Base-by-base conservation (phyloP, 92 coral and sea anemone genomes). In the Phymanthus crucifer region DNA sequence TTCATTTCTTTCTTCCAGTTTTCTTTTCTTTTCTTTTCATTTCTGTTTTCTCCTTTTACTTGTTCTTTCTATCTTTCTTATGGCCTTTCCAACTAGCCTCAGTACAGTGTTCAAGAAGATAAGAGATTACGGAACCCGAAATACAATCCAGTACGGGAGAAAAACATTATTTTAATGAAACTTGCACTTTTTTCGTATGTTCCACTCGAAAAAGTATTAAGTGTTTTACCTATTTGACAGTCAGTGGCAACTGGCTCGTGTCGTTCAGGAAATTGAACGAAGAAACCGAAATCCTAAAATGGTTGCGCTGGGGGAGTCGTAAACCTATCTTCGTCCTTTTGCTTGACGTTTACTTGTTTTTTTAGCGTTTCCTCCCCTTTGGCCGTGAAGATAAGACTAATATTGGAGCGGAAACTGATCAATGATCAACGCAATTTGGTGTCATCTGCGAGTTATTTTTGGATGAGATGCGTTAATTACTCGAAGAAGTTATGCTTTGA, bases 381-480 rank as follows among this genome's bases (percentile, higher is more conserved):
- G 68, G 68, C 11, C 68, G 8, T 61, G 29, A 61, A 61, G 68
- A 61, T 61, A 29, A 61, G 34, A 29, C 14, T 26, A 10, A 27
- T 61, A 61, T 61, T 12, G 68, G 26, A 61, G 29, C 66, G 68
- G 68, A 61, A 61, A 61, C 68, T 26, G 35, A 61, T 61, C 32
- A 61, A 34, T 61, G 17, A 61, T 61, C 68, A 27, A 26, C 0
- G 17, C 34, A 61, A 61, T 61, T 61, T 61, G 3, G 68, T 61
- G 34, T 61, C 68, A 61, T 29, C 29, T 11, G 50, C 16, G 6
- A 54, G 64, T 6, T 54, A 54, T 54, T 5, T 19, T 54, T 54
- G 64, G 68, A 61, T 61, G 68, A 12, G 32, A 61, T 61, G 11
- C n/a, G 23, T 23, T 23, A 1, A 1, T 19, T 27, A 3, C 13